Percentiles rank a stretch among this genome's conserved stretches.
Conservation (phyloP, 2,888 invertebrate genomes). For the Pristionchus fissidentatus region DNA sequence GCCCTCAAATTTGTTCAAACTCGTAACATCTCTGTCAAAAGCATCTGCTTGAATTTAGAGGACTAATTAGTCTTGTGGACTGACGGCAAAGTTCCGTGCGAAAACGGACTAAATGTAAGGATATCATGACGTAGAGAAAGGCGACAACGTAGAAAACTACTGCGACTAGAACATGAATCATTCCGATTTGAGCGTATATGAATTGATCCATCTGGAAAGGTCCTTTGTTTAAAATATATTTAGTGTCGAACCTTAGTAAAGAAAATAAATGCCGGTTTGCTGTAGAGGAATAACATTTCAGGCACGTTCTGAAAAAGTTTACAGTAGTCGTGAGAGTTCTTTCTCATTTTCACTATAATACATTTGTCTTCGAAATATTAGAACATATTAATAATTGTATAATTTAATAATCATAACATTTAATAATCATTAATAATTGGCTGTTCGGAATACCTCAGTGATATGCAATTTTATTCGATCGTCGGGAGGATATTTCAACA, state of each 20-base stretch:
- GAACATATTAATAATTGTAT: background rate
- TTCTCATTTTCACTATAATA: too few relatives aligned
- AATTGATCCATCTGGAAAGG: background rate
- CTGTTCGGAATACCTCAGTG: too few relatives aligned
- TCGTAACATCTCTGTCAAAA: too few relatives aligned
- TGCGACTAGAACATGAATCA: background rate
- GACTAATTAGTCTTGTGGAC: too few relatives aligned
- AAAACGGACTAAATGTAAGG: background rate
- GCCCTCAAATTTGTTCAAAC: too few relatives aligned
- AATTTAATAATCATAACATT: too few relatives aligned
- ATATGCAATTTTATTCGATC: background rate
- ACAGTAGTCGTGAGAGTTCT: too few relatives aligned
- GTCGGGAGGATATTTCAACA: background rate
- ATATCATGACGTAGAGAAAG: background rate
- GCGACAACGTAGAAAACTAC: background rate
- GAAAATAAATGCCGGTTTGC: constrained; percentile 12
- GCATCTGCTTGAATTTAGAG: too few relatives aligned
- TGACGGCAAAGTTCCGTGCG: too few relatives aligned
- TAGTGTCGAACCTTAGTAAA: background rate
- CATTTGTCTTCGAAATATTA: background rate
- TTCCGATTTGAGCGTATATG: background rate
- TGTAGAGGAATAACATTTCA: background rate
- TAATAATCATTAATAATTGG: too few relatives aligned
- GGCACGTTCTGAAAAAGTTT: background rate
- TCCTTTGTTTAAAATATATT: background rate